Base-by-base conservation (phyloP, 2,113 vertebrate species). In the Stigmatopora argus region DNA sequence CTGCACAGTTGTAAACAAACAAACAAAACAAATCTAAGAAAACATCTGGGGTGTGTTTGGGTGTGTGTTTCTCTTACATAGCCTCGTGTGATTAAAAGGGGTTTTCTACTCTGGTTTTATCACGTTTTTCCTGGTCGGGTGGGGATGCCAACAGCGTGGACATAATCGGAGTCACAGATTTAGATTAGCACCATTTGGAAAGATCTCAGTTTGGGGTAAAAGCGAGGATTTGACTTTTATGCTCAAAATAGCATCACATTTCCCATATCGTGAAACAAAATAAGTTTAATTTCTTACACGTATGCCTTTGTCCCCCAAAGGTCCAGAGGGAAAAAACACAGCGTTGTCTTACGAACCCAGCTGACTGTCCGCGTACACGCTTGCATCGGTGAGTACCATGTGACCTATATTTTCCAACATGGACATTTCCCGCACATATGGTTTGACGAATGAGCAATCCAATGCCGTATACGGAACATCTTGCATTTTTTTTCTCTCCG, bases 301-400 rank as follows among this genome's bases (percentile, higher is more conserved):
- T n/a, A n/a, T n/a, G n/a, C n/a, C 60, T 45, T 64, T 63, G 1
- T 72, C 45, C 49, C 44, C 21, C 41, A 77, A 69, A 89, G 82
- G 93, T 93, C 90, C 71, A 92, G 93, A 58, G 94, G 94, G 62
- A 98, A 94, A 90, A 98, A 98, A 74, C 94, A 98, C 85, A 96
- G 94, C 67, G 90, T 98, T 81, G 89, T 98, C 81, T 81, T 98
- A 73, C 92, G 96, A 56, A 98, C 94, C 45, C 94, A 98, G 85
- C 91, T 98, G 69, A 96, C 94, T 0, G 94, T 98, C 64, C 92
- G 96, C 47, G 96, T 98, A 44, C 95, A 98, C 19, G 90, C 94
- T 81, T 98, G 96, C 81, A 98, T 98, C 4, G 96, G 96, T 98
- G 91, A 97, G 96, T 93, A 52, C 60, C 41, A 21, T 17, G 11